Percentiles rank a stretch among this genome's conserved stretches.
Evolutionary conservation across 2,113 vertebrate species (phyloP).

Genomic region (Thomomys bottae): DNA sequence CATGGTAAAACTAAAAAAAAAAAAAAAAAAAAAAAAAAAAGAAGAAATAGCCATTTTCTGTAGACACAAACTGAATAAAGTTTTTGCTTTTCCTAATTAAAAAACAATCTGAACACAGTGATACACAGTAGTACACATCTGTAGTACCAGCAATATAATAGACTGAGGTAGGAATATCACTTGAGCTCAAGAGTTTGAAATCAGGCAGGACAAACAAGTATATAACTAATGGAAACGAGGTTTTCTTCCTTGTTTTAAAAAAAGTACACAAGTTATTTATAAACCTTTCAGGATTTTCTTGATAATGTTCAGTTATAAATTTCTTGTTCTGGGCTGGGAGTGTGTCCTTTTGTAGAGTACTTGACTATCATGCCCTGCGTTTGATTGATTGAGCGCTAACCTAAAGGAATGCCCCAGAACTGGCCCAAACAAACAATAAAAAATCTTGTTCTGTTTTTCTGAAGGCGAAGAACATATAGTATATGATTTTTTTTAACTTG

Average conservation of each 20-base stretch:
- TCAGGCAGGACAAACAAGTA: not conserved
- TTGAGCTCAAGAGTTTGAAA: too few relatives aligned
- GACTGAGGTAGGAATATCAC: not conserved
- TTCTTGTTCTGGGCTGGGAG: not conserved
- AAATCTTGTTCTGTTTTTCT: not conserved
- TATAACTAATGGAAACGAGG: too few relatives aligned
- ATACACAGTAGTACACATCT: not conserved
- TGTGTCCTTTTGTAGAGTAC: too few relatives aligned
- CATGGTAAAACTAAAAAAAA: too few relatives aligned
- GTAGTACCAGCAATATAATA: not conserved
- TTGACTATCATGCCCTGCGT: too few relatives aligned
- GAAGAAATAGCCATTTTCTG: conserved; percentile 20
- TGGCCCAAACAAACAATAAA: too few relatives aligned
- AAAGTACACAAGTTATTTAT: not conserved
- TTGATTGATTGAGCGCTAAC: too few relatives aligned
- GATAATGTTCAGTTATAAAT: not conserved
- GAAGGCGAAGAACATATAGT: not conserved
- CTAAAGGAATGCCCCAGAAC: too few relatives aligned
- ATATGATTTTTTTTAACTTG: not conserved
- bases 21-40: too few relatives aligned
- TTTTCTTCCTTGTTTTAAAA: too few relatives aligned
- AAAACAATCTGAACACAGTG: too few relatives aligned
- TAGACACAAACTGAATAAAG: not conserved
- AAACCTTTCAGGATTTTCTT: not conserved
- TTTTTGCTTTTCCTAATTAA: conserved; percentile 9